A percentile compares a stretch with the other conserved stretches of the same genome.
Evolutionary conservation across 2,888 invertebrate species (phyloP).

Genomic region (Papilio demoleus): DNA sequence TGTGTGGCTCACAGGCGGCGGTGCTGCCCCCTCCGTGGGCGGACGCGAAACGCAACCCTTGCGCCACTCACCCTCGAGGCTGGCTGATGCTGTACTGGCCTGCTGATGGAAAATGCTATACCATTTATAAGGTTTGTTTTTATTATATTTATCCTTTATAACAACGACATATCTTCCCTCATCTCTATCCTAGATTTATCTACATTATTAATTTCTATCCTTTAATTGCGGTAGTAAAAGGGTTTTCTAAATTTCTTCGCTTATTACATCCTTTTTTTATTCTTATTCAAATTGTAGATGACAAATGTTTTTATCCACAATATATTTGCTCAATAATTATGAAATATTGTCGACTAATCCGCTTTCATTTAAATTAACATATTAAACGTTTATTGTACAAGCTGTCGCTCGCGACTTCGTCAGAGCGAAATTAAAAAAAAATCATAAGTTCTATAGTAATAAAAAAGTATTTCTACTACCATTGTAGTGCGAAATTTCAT

Average conservation of each 20-base stretch:
- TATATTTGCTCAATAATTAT: conserved; percentile 4
- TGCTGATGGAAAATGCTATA: conserved; percentile 92
- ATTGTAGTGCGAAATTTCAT: too few species aligned
- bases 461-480: too few species aligned
- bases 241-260: neutral
- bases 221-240: neutral
- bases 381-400: conserved; percentile 24
- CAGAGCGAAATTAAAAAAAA: too few species aligned
- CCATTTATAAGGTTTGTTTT: conserved; percentile 88
- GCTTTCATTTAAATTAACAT: conserved; percentile 25
- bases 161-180: neutral
- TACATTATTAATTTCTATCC: neutral
- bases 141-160: neutral
- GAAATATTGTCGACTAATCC: conserved; percentile 21
- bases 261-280: neutral
- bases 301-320: too few species aligned
- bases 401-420: too few species aligned
- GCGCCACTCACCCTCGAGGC: conserved; percentile 90
- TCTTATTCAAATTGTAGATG: too few species aligned
- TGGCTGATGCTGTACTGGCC: conserved; percentile 95
- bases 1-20: conserved; percentile 81
- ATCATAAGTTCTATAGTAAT: too few species aligned
- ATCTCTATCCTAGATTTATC: too few species aligned
- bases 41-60: conserved; percentile 91
- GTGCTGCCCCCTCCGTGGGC: conserved; percentile 95